Evolutionary conservation across 1,140 invertebrate species (phyloP), one percentile per base, ranked within the genome.

Genomic region (Arctopsyche grandis): DNA sequence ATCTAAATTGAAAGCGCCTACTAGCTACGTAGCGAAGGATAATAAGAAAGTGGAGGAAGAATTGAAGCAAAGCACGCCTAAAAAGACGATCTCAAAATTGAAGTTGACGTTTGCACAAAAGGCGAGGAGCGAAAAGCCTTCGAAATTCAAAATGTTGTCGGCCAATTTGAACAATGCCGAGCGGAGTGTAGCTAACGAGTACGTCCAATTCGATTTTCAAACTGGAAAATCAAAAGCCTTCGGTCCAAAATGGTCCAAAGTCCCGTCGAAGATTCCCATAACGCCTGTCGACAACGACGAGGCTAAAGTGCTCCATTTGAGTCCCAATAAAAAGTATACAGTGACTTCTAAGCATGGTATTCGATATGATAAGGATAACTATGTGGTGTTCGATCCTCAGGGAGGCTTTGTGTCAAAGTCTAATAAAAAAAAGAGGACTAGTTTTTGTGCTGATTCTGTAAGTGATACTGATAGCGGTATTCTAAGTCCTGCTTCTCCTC

Each of bases 401-500:
- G 87, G 87, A 19, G 88, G 88, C 16, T 89, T 89, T 81, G 56
- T 5, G 14, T 52, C 22, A 56, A 48, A 69, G 58, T 19, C 26
- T n/a, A n/a, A n/a, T n/a, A n/a, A n/a, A n/a, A 78, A 69, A 16
- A 43, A 77, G 7, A 66, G 58, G 16, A 46, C 29, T 10, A 29
- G 29, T 24, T 46, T 56, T 58, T 24, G 16, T 29, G 43, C 58
- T 16, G 80, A 82, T 19, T 87, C 84, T 83, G 84, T 86, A 38
- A 90, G 89, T 81, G 90, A 91, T 83, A 88, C 88, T 9, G 90
- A 91, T 83, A 91, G 90, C 83, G 90, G 90, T 4, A 91, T 91
- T 75, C 85, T 90, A 26, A 90, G 90, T 21, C 90, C 90, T 0
- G 87, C 90, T 77, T 90, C 90, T 19, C 90, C 90, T 4, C 83